Base-by-base conservation (phyloP, 2,888 invertebrate genomes). In the Acanthosoma haemorrhoidale region DNA sequence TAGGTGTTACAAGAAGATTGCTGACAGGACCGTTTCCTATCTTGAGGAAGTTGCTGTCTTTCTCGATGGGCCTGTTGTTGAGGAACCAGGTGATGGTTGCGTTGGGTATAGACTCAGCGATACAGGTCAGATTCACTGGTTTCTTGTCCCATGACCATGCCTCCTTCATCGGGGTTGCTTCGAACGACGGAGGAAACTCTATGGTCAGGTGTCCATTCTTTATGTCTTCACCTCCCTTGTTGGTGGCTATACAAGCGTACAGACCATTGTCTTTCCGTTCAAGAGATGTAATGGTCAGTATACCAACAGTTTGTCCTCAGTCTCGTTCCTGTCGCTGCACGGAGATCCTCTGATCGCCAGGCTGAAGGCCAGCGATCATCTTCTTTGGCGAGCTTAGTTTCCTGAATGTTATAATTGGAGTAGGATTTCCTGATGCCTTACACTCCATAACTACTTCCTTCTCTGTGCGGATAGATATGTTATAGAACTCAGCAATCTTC, bases 51-150 rank as follows among this genome's bases (percentile, higher is more conserved):
- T 85, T 84, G 0, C 84, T 81, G 58, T 84, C 84, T 60, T 75
- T 77, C 32, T 78, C 74, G 75, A 79, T 74, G 15, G 77, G 72
- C 78, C 82, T 71, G 4, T 78, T 77, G 70, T 79, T 78, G 80
- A 82, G 86, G 79, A 85, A 86, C 94, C 94, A 95, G 77, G 87
- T 87, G 75, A 95, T 92, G 6, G 94, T 94, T 0, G 95, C 95
- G 79, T 95, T 95, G 3, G 95, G 95, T 76, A 95, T 87, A 25
- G 84, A 82, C 80, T 92, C 91, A n/a, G 94, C 93, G 58, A 91
- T 83, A 78, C 95, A 95, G 71, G 90, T 91, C 5, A 95, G 83
- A 79, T 95, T 95, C 2, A 90, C 91, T 1, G 89, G 87, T 76
- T 85, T 85, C 41, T 86, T 84, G 61, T 89, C 88, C 94, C 94